A percentile compares a stretch with the other conserved stretches of the same genome.
Conservation (phyloP, 2,888 invertebrate genomes). For the Notodonta dromedarius region DNA sequence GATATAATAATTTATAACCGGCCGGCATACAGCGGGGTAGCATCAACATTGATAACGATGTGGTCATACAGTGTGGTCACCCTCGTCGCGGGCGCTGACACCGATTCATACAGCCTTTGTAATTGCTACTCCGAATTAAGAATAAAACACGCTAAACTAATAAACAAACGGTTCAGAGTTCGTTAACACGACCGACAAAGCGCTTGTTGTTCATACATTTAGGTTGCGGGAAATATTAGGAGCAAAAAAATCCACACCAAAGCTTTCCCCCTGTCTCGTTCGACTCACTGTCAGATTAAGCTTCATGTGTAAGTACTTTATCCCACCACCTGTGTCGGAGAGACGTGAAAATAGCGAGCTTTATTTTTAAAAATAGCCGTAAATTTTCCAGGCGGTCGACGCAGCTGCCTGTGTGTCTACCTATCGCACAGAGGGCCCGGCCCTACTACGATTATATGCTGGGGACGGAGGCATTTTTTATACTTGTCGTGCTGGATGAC, state of each 20-base stretch:
- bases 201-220: constrained; percentile 27
- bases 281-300: constrained; percentile 60
- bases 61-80: constrained; percentile 20
- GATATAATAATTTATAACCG: no score
- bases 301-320: constrained; percentile 54
- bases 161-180: constrained; percentile 22
- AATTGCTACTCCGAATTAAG: constrained; percentile 31
- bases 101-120: constrained; percentile 29
- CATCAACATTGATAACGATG: constrained; percentile 32
- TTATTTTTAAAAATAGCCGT: constrained; percentile 39
- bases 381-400: constrained; percentile 23
- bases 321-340: constrained; percentile 57
- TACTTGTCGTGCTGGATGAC: no score
- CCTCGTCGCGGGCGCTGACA: constrained; percentile 13
- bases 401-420: constrained; percentile 11
- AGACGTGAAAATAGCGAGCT: constrained; percentile 40
- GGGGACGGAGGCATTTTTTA: no score
- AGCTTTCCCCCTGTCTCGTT: constrained; percentile 46
- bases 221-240: constrained; percentile 24
- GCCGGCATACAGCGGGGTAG: constrained; percentile 12
- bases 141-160: constrained; percentile 24
- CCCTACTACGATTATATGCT: not conserved
- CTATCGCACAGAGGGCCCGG: constrained; percentile 9
- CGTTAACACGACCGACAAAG: constrained; percentile 27
- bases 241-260: constrained; percentile 23